Conservation (phyloP, 2,113 vertebrate genomes). For the Phylloscopus trochilus region DNA sequence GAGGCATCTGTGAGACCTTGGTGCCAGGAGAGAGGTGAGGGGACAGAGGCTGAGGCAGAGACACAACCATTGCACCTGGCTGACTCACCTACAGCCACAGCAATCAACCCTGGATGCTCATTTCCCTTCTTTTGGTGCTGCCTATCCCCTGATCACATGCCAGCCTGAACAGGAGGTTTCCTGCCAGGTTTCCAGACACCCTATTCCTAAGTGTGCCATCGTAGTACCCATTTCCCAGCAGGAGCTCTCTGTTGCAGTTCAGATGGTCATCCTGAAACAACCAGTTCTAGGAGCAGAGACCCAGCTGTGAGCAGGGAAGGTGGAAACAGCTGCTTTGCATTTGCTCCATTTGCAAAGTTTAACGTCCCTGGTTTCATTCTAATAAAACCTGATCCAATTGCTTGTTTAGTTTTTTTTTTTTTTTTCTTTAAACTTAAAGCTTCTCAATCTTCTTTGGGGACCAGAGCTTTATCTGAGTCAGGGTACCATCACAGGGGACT, state of each 20-base stretch:
- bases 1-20: not conserved
- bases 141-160: not conserved
- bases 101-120: not conserved
- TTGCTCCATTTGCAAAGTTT: not conserved
- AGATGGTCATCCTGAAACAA: accelerated
- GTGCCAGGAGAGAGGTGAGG: not conserved
- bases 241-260: not conserved
- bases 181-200: not conserved
- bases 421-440: not conserved
- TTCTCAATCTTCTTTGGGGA: not conserved
- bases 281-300: not conserved
- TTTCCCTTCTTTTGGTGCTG: not conserved
- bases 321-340: not conserved
- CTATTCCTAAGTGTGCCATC: not conserved
- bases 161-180: not conserved
- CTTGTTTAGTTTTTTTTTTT: not conserved
- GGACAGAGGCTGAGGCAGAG: not conserved
- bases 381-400: not conserved
- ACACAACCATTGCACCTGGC: accelerated
- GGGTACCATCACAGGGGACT: not conserved
- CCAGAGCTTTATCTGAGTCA: not conserved
- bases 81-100: not conserved
- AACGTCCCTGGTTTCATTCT: not conserved
- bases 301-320: not conserved
- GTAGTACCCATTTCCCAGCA: accelerated